Percentiles rank a stretch among this genome's conserved stretches.
Evolutionary conservation across 2,113 vertebrate genomes (phyloP).

Genomic region (Mugil cephalus): DNA sequence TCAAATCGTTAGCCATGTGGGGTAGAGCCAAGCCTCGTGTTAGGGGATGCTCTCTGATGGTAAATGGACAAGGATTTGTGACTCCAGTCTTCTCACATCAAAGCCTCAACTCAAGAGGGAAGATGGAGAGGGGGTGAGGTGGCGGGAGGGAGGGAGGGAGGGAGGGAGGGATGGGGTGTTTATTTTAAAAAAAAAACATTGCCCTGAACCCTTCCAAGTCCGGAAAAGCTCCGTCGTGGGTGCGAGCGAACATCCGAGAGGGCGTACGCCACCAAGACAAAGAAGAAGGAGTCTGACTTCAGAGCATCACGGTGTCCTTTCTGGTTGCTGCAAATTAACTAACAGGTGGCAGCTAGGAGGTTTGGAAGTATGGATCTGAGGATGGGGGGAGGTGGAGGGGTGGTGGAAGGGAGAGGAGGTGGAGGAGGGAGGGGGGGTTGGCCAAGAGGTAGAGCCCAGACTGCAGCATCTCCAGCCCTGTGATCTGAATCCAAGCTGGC

Average conservation of each 20-base stretch:
- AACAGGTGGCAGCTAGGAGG: constrained; percentile 87
- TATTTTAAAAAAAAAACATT: constrained; percentile 38
- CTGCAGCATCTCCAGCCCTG: constrained; percentile 82
- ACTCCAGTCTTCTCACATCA: constrained; percentile 79
- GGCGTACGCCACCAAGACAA: constrained; percentile 7
- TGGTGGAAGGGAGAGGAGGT: constrained; percentile 40
- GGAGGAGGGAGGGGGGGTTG: constrained; percentile 64
- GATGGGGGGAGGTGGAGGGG: constrained; percentile 45
- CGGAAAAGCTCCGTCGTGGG: constrained; percentile 62
- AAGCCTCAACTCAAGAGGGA: constrained; percentile 71
- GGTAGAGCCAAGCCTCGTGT: constrained; percentile 72
- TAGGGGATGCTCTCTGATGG: constrained; percentile 72
- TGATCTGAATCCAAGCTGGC: constrained; percentile 88
- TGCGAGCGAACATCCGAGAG: constrained; percentile 48
- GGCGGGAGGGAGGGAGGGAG: too few species aligned
- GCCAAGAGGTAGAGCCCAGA: constrained; percentile 85
- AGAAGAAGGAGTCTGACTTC: constrained; percentile 73
- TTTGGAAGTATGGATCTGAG: constrained; percentile 84
- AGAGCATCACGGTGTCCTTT: constrained; percentile 81
- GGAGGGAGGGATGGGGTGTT: too few species aligned
- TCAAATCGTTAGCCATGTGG: constrained; percentile 78
- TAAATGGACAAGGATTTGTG: constrained; percentile 81
- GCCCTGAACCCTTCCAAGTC: constrained; percentile 75
- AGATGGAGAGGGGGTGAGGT: too few species aligned
- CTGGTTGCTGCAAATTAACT: constrained; percentile 79